A percentile compares a stretch with the other conserved stretches of the same genome.
Conservation (phyloP, 2,113 vertebrate genomes). For the Triplophysa dalaica region DNA sequence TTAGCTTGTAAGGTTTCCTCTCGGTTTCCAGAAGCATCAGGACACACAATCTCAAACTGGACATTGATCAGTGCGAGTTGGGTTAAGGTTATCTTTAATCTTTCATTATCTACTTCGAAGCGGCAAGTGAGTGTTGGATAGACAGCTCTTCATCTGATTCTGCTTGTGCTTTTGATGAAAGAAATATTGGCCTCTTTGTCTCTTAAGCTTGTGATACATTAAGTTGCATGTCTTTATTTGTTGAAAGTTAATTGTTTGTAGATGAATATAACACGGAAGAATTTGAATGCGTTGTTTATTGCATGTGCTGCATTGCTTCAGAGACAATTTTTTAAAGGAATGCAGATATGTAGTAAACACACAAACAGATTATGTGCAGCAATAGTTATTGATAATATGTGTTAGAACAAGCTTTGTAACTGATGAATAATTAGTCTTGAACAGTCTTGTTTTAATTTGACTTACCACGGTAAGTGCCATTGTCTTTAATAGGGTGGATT, state of each 20-base stretch:
- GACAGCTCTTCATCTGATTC: slow-evolving; percentile 22
- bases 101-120: slow-evolving; percentile 5
- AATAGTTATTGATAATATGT: slow-evolving; percentile 21
- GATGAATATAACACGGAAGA: too few species aligned
- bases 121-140: not conserved
- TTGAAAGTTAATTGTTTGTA: too few species aligned
- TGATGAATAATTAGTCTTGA: slow-evolving; percentile 25
- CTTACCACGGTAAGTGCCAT: slow-evolving; percentile 32
- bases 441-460: slow-evolving; percentile 15
- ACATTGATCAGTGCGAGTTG: slow-evolving; percentile 23
- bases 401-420: slow-evolving; percentile 13
- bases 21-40: not conserved
- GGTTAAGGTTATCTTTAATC: slow-evolving; percentile 26
- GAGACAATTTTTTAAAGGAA: too few species aligned
- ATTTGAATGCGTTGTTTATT: too few species aligned
- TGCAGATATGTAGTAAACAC: too few species aligned
- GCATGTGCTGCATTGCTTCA: too few species aligned
- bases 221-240: too few species aligned
- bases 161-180: slow-evolving; percentile 2
- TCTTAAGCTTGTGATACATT: too few species aligned
- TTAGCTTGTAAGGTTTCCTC: not conserved
- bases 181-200: not conserved
- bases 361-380: slow-evolving; percentile 12
- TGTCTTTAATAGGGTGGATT: slow-evolving; percentile 37
- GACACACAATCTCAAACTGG: slow-evolving; percentile 1